phyloP scores from a whole-genome alignment of 2,113 vertebrate genomes.

The Peromyscus polionotus region DNA sequence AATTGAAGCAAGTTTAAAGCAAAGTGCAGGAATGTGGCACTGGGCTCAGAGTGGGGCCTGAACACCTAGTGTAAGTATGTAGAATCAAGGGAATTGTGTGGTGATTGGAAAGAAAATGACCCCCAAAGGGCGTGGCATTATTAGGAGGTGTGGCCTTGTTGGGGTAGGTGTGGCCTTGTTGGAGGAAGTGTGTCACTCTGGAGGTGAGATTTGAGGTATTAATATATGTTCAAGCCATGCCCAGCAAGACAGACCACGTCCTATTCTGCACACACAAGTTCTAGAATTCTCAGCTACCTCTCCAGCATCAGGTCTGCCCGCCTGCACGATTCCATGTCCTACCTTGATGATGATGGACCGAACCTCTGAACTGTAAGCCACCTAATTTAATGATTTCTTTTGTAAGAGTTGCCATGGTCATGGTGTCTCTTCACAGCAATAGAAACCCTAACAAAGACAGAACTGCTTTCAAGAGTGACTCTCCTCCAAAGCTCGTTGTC shows the following conservation, averaged over 20 bases:
- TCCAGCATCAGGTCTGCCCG: not conserved
- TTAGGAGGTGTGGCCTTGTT: not conserved
- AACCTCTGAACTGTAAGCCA: not conserved
- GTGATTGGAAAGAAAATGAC: not conserved
- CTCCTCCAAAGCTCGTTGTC: not conserved
- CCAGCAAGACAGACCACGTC: not conserved
- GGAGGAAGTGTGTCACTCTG: not conserved
- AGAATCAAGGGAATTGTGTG: not conserved
- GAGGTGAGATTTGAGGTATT: not conserved
- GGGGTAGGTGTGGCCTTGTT: not conserved
- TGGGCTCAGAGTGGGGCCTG: not conserved
- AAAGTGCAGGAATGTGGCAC: not conserved
- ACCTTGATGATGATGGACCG: not conserved
- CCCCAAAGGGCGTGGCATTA: not conserved
- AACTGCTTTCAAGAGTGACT: not conserved
- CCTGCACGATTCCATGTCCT: not conserved
- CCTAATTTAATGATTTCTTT: not conserved
- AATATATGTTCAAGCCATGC: not conserved
- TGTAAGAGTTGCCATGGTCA: not conserved
- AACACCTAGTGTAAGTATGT: not conserved
- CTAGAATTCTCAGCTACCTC: not conserved
- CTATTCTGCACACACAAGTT: not conserved
- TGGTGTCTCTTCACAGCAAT: not conserved
- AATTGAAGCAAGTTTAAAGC: not conserved
- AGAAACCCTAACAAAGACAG: not conserved